phyloP scores from a whole-genome alignment of 2,113 vertebrate species.

The Natator depressus region DNA sequence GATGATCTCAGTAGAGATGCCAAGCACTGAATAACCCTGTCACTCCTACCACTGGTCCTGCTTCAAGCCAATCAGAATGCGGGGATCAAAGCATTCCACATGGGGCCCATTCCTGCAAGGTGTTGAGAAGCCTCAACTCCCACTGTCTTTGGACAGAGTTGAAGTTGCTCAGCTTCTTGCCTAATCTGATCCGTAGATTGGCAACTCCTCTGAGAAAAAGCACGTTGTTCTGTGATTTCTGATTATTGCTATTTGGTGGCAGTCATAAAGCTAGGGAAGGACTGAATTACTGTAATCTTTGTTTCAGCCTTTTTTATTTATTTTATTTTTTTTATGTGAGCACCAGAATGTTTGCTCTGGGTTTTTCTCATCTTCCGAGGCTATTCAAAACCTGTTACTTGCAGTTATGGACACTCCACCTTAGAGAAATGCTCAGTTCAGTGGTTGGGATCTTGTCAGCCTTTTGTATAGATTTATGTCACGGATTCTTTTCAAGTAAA shows the following conservation, averaged over 20 bases:
- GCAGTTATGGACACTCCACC: not conserved
- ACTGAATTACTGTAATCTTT: not conserved
- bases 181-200: not conserved
- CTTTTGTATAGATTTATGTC: conserved; percentile 27
- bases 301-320: not conserved
- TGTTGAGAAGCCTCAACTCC: not conserved
- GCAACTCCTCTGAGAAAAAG: conserved; percentile 17
- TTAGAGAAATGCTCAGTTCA: conserved; percentile 20
- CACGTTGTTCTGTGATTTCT: not conserved
- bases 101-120: not conserved
- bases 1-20: not conserved
- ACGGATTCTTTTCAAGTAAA: conserved; percentile 26
- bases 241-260: not conserved
- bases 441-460: not conserved
- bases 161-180: not conserved
- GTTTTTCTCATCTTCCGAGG: not conserved
- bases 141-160: not conserved
- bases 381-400: not conserved
- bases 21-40: accelerated
- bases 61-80: not conserved
- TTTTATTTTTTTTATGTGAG: not conserved
- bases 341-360: not conserved
- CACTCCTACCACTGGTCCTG: not conserved
- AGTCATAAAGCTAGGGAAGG: not conserved
- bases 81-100: not conserved